phyloP scores from a whole-genome alignment of 2,888 invertebrate species.

The Eristalis pertinax region DNA sequence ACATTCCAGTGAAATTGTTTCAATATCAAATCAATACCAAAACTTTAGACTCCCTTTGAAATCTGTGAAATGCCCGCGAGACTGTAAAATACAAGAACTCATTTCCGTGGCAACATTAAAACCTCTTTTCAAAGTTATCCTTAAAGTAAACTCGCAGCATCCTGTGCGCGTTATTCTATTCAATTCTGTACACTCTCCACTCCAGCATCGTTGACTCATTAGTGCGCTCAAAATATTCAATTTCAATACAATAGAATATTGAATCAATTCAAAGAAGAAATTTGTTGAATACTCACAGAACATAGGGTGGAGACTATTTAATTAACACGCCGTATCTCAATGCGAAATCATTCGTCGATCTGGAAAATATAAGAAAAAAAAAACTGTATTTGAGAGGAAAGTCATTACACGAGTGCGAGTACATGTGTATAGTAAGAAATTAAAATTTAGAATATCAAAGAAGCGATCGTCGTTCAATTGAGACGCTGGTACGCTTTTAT shows the following conservation, averaged over 20 bases:
- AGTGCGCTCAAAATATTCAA: conserved; percentile 7
- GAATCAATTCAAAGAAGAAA: conserved; percentile 19
- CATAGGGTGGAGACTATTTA: conserved; percentile 19
- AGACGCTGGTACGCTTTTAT: background rate
- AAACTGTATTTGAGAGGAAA: background rate
- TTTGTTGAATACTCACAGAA: conserved; percentile 48
- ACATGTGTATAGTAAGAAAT: background rate
- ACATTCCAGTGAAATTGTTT: background rate
- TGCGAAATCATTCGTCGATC: conserved; percentile 59
- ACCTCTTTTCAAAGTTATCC: background rate
- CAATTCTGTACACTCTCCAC: background rate
- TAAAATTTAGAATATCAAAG: background rate
- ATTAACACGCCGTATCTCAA: conserved; percentile 55
- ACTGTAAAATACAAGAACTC: background rate
- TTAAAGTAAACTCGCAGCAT: conserved; percentile 11
- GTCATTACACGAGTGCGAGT: background rate
- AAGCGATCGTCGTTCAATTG: background rate
- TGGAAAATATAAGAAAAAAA: conserved; percentile 28
- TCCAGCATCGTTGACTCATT: background rate
- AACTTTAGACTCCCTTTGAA: background rate
- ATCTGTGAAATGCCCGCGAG: background rate
- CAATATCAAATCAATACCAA: background rate
- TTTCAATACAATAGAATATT: conserved; percentile 4
- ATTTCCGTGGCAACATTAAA: background rate
- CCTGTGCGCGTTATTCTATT: background rate